Evolutionary conservation across 2,888 invertebrate species (phyloP), one percentile per base, ranked within the genome.

Genomic region (Drosophila conformis): DNA sequence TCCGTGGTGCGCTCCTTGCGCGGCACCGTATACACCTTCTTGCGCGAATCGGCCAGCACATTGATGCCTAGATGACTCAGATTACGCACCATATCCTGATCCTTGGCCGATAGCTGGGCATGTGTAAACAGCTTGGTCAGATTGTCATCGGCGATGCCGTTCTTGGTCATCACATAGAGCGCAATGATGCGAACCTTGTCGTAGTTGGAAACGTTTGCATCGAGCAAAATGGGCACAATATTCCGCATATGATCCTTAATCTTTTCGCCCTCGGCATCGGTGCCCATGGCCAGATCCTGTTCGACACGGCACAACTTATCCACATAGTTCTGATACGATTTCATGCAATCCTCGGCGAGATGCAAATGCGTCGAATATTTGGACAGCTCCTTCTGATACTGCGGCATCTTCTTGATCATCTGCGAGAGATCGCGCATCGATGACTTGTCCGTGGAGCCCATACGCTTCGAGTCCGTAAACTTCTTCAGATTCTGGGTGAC

Each of bases 371-470:
- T 99, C 18, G 99, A 98, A 94, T 99, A 99, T 94, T 99, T 99
- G 83, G 98, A 99, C 86, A 99, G 94, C 93, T 99, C 99, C 93
- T 99, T 99, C 93, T 99, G 99, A 93, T 99, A 99, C 93, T 99
- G 99, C 0, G 99, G 99, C 99, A 99, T 99, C 94, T 99, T 99
- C 94, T 99, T 99, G 88, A 99, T 99, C 99, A 99, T 99, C 92
- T 98, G 97, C 0, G 98, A 98, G 65, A 99, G 94, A 94, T 99
- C 99, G 65, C 99, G 96, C 96, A 99, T 98, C 0, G 97, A 98
- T 78, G 98, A 96, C 92, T 99, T 99, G 93, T 99, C 99, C 54
- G 97, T 84, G 82, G 90, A 94, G 93, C 94, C 96, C 97, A 98
- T 97, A 82, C 97, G 95, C 93, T 98, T 98, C 29, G 97, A 97